phyloP scores from a whole-genome alignment of 2,113 vertebrate genomes.

The Lophotis ruficrista region DNA sequence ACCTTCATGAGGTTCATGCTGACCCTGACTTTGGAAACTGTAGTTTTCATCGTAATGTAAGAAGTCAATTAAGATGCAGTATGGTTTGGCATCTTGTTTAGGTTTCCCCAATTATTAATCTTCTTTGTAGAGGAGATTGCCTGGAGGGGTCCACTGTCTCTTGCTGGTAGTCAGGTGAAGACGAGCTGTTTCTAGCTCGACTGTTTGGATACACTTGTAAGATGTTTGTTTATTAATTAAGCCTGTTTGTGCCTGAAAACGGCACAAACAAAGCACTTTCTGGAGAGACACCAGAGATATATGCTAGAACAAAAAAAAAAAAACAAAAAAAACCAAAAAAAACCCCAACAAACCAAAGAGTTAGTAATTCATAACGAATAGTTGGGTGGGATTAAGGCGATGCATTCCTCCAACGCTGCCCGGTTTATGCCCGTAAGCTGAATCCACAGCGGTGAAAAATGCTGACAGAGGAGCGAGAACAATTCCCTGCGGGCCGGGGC shows the following conservation, averaged over 20 bases:
- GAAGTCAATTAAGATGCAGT: neutral
- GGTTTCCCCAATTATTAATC: neutral
- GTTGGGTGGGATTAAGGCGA: slow-evolving; percentile 14
- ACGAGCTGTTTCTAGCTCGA: neutral
- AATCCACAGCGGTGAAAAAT: slow-evolving; percentile 17
- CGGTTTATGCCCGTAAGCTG: neutral
- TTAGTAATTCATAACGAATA: neutral
- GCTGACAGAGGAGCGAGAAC: slow-evolving; percentile 38
- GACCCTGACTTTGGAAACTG: neutral
- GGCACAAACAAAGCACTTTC: neutral
- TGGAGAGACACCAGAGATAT: neutral
- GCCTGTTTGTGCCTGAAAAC: neutral
- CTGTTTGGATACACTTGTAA: neutral
- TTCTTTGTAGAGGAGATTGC: neutral
- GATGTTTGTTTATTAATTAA: neutral
- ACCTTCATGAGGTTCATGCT: neutral
- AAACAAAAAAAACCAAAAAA: neutral
- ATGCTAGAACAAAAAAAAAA: neutral
- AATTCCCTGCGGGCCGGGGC: neutral
- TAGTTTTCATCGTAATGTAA: neutral
- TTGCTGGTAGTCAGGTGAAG: neutral
- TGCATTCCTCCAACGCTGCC: slow-evolving; percentile 28
- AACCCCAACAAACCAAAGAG: neutral
- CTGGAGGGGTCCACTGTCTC: neutral
- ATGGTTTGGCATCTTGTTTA: neutral